These are phyloP conservation scores for Oscheius onirici DNA, from an alignment of 2,888 invertebrate genomes.

Conservation along the genomic window DNA sequence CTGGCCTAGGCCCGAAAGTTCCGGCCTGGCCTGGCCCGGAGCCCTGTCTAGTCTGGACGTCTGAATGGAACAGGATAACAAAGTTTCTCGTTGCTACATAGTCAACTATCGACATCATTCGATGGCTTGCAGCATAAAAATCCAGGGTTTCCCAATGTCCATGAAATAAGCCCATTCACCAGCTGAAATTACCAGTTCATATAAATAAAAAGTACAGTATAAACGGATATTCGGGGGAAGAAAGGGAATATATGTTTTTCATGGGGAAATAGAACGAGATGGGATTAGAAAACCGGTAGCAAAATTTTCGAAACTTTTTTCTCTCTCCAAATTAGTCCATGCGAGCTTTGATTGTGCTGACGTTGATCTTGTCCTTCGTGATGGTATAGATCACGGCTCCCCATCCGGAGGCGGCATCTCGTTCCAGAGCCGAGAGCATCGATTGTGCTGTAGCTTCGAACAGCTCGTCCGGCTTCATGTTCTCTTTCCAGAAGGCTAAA, in stretches of 20 bases:
- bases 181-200: no score
- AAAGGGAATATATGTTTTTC: background rate
- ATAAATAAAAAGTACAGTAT: constrained; percentile 15
- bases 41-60: no score
- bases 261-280: background rate
- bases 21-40: no score
- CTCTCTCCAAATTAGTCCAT: constrained; percentile 66
- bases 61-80: no score
- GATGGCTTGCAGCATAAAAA: no score
- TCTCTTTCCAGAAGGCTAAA: constrained; percentile 68
- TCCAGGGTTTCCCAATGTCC: no score
- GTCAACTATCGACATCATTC: no score
- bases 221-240: constrained; percentile 1
- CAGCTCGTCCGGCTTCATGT: constrained; percentile 83
- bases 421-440: constrained; percentile 91
- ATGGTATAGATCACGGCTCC: constrained; percentile 86
- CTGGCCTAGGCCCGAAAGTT: no score
- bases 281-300: constrained; percentile 3
- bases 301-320: no score
- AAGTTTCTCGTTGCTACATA: no score
- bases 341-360: constrained; percentile 66
- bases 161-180: no score
- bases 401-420: constrained; percentile 98
- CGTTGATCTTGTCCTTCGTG: constrained; percentile 69
- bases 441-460: constrained; percentile 96